Evolutionary conservation across 2,797 vertebrate genomes (phyloP), one percentile per base, ranked within the genome.

Genomic region (Phoebastria nigripes): DNA sequence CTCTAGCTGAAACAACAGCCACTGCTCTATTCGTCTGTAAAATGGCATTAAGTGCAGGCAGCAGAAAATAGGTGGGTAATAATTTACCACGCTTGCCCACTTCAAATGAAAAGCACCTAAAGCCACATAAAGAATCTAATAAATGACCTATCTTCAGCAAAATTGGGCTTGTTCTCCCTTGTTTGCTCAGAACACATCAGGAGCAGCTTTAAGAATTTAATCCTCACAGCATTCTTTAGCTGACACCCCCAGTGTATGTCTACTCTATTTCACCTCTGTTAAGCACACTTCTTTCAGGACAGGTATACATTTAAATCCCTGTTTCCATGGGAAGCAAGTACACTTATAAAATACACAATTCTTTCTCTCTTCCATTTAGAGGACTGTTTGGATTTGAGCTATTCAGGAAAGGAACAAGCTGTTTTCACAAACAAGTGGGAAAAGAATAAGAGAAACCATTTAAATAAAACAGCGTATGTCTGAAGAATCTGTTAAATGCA

Each of bases 41-140:
- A 87, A 31, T 17, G 77, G 39, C 4, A 0, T 70, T 62, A 93
- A 85, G 47, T 74, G 52, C 93, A 94, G 81, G 56, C 90, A 95
- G 92, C 83, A 95, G 90, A 93, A 96, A 94, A 84, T 39, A 77
- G 72, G 41, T 67, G 37, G 87, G 41, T 96, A 96, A 97, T 96
- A 71, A 96, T 97, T 94, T 92, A 96, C 96, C 20, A 24, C 54
- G 61, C n/a, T 91, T 81, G 21, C 28, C 65, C 0, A 1, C 37
- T 82, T 93, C 42, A 77, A 59, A 79, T 73, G 71, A 65, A 77
- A 44, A 80, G 46, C 65, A 80, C 28, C 35, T 79, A 54, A 74
- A 89, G n/a, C 46, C 46, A 58, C 41, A 26, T 47, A 67, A 62
- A 47, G 49, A 89, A 35, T 55, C 35, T 83, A 86, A 88, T 79